Evolutionary conservation across 2,113 vertebrate genomes (phyloP).

Genomic region (Polyodon spathula): DNA sequence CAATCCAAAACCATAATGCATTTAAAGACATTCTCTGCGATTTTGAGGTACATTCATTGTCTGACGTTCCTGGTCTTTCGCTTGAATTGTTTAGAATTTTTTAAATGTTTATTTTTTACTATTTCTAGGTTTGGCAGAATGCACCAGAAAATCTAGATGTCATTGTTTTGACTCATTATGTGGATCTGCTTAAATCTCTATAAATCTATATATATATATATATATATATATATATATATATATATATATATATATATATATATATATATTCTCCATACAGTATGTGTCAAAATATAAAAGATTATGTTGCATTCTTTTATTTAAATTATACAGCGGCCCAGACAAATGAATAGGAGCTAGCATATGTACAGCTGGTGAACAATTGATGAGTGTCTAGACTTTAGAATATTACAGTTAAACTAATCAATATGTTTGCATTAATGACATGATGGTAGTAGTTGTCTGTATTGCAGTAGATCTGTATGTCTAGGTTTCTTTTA

Average conservation of each 20-base stretch:
- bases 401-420: background rate
- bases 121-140: slow-evolving; percentile 78
- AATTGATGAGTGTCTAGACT: slow-evolving; percentile 2
- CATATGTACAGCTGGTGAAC: background rate
- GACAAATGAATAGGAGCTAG: background rate
- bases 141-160: slow-evolving; percentile 73
- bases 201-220: too few relatives aligned
- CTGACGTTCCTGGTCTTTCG: too few relatives aligned
- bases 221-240: too few relatives aligned
- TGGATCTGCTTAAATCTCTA: slow-evolving; percentile 67
- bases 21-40: slow-evolving; percentile 77
- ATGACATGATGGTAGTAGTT: background rate
- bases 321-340: background rate
- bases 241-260: too few relatives aligned
- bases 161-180: slow-evolving; percentile 71
- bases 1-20: slow-evolving; percentile 52
- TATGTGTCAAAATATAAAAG: background rate
- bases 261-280: background rate
- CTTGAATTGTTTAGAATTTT: background rate
- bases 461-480: too few relatives aligned
- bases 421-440: background rate
- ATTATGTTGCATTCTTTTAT: background rate
- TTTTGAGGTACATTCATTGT: slow-evolving; percentile 64
- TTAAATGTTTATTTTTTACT: background rate
- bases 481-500: too few relatives aligned